Percentiles rank a stretch among this genome's conserved stretches.
phyloP scores from a whole-genome alignment of 2,113 vertebrate genomes.

The Oryzias melastigma region DNA sequence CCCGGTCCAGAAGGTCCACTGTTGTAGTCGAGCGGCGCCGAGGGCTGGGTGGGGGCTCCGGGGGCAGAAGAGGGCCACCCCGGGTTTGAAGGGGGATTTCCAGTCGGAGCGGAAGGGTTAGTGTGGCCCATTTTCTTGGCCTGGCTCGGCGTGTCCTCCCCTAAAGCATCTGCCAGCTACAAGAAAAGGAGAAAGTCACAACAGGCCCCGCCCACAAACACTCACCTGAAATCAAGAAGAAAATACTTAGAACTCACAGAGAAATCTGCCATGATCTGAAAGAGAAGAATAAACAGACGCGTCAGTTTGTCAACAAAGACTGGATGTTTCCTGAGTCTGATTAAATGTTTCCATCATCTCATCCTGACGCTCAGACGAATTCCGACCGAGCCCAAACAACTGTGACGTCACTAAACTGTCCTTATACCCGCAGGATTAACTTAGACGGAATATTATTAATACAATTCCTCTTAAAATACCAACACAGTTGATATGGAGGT shows the following conservation, averaged over 20 bases:
- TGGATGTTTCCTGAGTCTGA: conserved; percentile 25
- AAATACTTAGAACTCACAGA: conserved; percentile 72
- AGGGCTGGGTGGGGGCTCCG: conserved; percentile 74
- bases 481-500: conserved; percentile 15
- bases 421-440: background rate
- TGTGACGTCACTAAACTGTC: background rate
- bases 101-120: conserved; percentile 62
- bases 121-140: conserved; percentile 66
- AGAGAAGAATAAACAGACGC: conserved; percentile 28
- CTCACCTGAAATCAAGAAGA: background rate
- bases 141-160: conserved; percentile 57
- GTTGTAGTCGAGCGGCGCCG: conserved; percentile 44
- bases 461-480: background rate
- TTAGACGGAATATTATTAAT: background rate
- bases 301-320: conserved; percentile 1
- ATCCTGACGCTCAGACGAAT: background rate
- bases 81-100: conserved; percentile 60
- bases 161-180: conserved; percentile 77
- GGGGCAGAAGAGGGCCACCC: conserved; percentile 77
- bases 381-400: background rate
- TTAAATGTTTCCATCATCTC: conserved; percentile 57
- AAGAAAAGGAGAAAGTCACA: background rate
- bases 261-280: conserved; percentile 79
- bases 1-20: conserved; percentile 69
- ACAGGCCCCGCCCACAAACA: background rate